phyloP scores from a whole-genome alignment of 2,888 invertebrate genomes.

The Parascotia fuliginaria region DNA sequence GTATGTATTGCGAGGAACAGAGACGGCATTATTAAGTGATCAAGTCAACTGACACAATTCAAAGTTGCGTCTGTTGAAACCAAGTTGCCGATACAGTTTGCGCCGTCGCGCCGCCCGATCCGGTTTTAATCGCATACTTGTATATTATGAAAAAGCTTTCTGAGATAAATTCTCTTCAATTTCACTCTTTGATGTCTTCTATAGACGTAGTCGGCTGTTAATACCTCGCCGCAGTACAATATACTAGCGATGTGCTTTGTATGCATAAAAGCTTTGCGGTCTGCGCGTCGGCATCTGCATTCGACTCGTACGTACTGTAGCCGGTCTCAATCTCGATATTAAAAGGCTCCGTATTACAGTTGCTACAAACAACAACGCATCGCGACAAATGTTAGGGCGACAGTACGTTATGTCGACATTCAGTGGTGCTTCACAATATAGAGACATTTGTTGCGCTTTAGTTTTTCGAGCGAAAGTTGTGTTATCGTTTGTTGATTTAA shows the following conservation, averaged over 20 bases:
- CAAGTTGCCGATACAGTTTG: slow-evolving; percentile 20
- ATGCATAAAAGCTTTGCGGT: slow-evolving; percentile 55
- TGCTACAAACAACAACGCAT: no score
- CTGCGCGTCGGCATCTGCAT: slow-evolving; percentile 48
- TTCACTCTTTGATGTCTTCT: slow-evolving; percentile 5
- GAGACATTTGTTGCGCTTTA: no score
- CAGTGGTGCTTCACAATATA: no score
- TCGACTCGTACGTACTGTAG: slow-evolving; percentile 37
- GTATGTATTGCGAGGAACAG: slow-evolving; percentile 39
- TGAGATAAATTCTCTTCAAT: neutral
- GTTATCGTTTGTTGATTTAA: no score
- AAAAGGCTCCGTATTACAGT: no score
- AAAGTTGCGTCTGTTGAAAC: slow-evolving; percentile 9
- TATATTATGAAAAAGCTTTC: neutral
- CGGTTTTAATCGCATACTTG: neutral
- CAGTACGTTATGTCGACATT: no score
- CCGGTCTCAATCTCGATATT: slow-evolving; percentile 33
- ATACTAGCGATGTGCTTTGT: slow-evolving; percentile 50
- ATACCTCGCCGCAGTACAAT: slow-evolving; percentile 25
- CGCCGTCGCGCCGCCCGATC: no score
- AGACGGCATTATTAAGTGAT: slow-evolving; percentile 27
- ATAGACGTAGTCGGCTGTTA: slow-evolving; percentile 19
- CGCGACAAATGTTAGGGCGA: no score
- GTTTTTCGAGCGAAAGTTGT: no score
- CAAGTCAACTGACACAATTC: slow-evolving; percentile 6